phyloP scores from a whole-genome alignment of 2,113 vertebrate genomes.

The Phyllostomus discolor region DNA sequence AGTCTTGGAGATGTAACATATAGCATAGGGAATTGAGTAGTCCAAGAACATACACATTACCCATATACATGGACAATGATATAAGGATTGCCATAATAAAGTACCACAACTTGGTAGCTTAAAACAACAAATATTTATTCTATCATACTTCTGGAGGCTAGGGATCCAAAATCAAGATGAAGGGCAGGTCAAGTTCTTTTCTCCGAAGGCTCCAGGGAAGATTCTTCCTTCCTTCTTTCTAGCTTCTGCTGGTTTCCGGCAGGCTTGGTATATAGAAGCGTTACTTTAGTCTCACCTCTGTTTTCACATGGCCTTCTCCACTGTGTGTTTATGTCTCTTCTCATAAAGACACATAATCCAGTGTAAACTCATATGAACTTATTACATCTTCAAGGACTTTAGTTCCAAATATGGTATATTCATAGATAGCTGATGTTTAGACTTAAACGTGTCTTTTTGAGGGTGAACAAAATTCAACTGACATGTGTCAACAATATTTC shows the following conservation, averaged over 20 bases:
- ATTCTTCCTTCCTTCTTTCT: neutral
- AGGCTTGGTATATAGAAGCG: accelerated
- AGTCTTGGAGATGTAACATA: too few relatives aligned
- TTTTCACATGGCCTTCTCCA: neutral
- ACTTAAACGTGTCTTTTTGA: neutral
- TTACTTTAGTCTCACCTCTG: neutral
- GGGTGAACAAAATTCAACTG: neutral
- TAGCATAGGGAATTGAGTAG: too few relatives aligned
- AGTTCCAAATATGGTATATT: neutral
- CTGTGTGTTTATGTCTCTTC: neutral
- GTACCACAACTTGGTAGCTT: neutral
- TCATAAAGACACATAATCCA: neutral
- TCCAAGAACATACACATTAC: too few relatives aligned
- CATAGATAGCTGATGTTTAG: neutral
- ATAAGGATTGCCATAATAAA: neutral
- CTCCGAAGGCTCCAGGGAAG: neutral
- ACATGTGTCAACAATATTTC: neutral
- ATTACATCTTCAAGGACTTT: neutral
- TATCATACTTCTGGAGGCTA: neutral
- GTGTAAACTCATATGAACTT: neutral
- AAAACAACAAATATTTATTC: neutral
- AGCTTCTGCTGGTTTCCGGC: too few relatives aligned
- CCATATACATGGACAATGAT: too few relatives aligned
- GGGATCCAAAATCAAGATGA: neutral
- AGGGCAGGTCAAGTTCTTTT: neutral